Conservation (phyloP, 2,797 vertebrate species). For the Sebastes elongatus region DNA sequence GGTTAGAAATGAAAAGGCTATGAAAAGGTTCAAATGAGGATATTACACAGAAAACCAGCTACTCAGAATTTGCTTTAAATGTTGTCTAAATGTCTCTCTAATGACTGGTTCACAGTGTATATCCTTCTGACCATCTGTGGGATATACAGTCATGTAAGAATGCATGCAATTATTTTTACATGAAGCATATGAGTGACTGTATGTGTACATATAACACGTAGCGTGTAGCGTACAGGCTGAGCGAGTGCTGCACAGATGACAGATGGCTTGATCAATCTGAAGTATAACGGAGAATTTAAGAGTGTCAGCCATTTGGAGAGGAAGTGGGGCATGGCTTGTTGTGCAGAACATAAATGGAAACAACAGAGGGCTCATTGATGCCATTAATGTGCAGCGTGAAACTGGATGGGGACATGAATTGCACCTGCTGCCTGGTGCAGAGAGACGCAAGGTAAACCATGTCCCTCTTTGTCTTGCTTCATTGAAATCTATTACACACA, state of each 20-base stretch:
- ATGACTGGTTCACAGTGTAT: background rate
- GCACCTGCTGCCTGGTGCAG: conserved; percentile 36
- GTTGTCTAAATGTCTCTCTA: background rate
- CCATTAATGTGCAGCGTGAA: conserved; percentile 23
- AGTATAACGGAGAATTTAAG: conserved; percentile 17
- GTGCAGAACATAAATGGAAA: conserved; percentile 37
- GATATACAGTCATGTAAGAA: background rate
- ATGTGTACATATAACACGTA: background rate
- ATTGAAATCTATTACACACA: background rate
- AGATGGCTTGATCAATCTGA: conserved; percentile 63
- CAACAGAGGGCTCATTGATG: conserved; percentile 30
- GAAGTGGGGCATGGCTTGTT: conserved; percentile 42
- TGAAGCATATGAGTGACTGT: background rate
- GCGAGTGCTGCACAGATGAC: conserved; percentile 10
- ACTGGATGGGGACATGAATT: conserved; percentile 1
- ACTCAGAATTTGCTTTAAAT: background rate
- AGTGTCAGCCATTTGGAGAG: conserved; percentile 34
- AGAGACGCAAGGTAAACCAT: background rate
- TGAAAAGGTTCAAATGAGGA: background rate
- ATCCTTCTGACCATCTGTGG: background rate
- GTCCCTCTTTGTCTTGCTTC: background rate
- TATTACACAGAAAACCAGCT: background rate
- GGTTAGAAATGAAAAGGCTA: background rate
- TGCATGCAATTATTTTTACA: conserved; percentile 1
- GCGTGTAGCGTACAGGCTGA: background rate